A percentile compares a stretch with the other conserved stretches of the same genome.
phyloP scores from a whole-genome alignment of 2,888 invertebrate genomes.

The Mantis religiosa region DNA sequence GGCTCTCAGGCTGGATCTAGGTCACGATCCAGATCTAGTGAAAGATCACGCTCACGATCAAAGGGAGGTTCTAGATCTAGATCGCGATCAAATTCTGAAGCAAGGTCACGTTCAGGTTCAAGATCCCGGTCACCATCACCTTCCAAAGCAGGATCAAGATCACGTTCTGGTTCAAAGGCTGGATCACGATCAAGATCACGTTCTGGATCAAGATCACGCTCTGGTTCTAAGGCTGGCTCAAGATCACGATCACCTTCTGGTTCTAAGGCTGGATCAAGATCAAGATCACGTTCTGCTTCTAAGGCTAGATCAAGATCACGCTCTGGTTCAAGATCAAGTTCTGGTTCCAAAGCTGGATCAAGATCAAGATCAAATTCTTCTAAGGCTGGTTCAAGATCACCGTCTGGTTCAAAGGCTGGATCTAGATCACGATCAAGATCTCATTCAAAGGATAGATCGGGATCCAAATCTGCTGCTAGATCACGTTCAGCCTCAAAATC shows the following conservation, averaged over 20 bases:
- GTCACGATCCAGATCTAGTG: constrained; percentile 28
- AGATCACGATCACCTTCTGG: constrained; percentile 41
- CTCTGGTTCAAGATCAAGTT: constrained; percentile 35
- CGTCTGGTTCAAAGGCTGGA: constrained; percentile 34
- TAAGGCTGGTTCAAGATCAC: constrained; percentile 24
- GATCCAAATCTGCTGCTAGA: constrained; percentile 33
- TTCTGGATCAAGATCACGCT: constrained; percentile 34
- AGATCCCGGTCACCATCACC: constrained; percentile 31
- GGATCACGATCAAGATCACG: constrained; percentile 32
- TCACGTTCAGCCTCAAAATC: constrained; percentile 31
- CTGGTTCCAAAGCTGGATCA: constrained; percentile 19
- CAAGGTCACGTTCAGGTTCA: constrained; percentile 34
- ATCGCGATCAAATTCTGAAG: neutral
- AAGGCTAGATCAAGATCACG: constrained; percentile 38
- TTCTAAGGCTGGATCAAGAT: constrained; percentile 28
- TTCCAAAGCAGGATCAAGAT: constrained; percentile 34
- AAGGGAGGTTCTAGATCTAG: too few relatives aligned
- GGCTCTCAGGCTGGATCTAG: too few relatives aligned
- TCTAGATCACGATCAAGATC: constrained; percentile 36
- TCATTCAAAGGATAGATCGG: constrained; percentile 25
- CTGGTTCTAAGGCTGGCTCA: constrained; percentile 32
- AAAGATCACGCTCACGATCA: constrained; percentile 37
- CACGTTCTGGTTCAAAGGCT: constrained; percentile 33
- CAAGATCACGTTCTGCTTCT: constrained; percentile 32
- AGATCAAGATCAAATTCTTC: constrained; percentile 30